These are phyloP conservation scores for Gadopsis marmoratus DNA, from an alignment of 2,797 vertebrate genomes.

Conservation along the genomic window DNA sequence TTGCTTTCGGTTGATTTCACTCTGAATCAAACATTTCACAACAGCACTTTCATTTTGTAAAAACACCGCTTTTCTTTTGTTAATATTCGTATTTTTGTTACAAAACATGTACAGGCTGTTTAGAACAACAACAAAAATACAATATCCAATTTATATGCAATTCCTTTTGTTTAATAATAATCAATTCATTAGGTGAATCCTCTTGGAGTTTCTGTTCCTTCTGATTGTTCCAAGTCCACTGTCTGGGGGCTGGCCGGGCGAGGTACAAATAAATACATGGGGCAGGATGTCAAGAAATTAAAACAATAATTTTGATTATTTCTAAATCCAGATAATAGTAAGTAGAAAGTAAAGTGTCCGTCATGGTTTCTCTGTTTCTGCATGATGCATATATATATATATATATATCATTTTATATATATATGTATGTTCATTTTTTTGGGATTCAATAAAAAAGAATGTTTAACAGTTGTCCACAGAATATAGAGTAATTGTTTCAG, in stretches of 20 bases:
- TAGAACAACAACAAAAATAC: slow-evolving; percentile 87
- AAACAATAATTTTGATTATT: slow-evolving; percentile 78
- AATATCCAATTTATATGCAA: slow-evolving; percentile 81
- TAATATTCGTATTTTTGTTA: slow-evolving; percentile 83
- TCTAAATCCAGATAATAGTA: slow-evolving; percentile 81
- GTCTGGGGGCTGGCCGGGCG: slow-evolving; percentile 37
- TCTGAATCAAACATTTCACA: slow-evolving; percentile 73
- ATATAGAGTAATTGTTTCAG: slow-evolving; percentile 84
- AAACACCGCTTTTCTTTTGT: slow-evolving; percentile 77
- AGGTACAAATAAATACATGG: slow-evolving; percentile 84
- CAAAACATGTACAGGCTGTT: slow-evolving; percentile 87
- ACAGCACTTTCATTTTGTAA: slow-evolving; percentile 70
- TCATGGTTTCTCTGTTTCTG: slow-evolving; percentile 76
- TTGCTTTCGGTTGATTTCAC: slow-evolving; percentile 32
- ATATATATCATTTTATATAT: slow-evolving; percentile 68
- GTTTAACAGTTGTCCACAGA: slow-evolving; percentile 85
- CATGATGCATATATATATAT: slow-evolving; percentile 78
- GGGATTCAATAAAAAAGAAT: slow-evolving; percentile 78
- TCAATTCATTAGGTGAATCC: slow-evolving; percentile 74
- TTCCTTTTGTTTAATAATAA: slow-evolving; percentile 78
- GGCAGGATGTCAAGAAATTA: slow-evolving; percentile 76
- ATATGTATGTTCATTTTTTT: slow-evolving; percentile 70
- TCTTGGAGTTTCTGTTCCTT: slow-evolving; percentile 74
- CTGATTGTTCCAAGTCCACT: slow-evolving; percentile 79
- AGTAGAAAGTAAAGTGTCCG: slow-evolving; percentile 78